These are phyloP conservation scores for Neodiprion pinetum DNA, from an alignment of 1,140 invertebrate genomes.

Conservation along the genomic window DNA sequence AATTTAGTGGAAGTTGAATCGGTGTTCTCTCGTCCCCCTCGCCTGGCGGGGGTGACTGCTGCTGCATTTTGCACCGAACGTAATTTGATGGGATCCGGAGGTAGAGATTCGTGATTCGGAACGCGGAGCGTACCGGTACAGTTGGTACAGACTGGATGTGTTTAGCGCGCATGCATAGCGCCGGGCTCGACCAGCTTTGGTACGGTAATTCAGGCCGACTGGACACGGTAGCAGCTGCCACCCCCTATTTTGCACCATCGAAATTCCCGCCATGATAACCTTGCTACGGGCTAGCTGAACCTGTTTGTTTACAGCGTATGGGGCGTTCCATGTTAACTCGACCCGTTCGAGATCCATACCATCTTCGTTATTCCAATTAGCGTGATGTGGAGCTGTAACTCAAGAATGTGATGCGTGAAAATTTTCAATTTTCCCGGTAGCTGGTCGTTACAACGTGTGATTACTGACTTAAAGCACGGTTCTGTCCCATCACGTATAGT, in stretches of 20 bases:
- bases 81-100: neutral
- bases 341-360: too few species aligned
- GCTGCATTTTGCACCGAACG: neutral
- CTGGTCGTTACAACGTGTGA: too few species aligned
- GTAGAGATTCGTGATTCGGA: neutral
- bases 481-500: too few species aligned
- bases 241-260: neutral
- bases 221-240: neutral
- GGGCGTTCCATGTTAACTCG: too few species aligned
- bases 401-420: too few species aligned
- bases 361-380: too few species aligned
- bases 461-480: too few species aligned
- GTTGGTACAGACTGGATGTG: neutral
- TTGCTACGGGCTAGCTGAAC: neutral
- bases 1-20: neutral
- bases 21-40: neutral
- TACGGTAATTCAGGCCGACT: neutral
- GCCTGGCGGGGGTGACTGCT: neutral
- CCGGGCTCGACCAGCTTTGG: neutral
- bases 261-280: constrained; percentile 1
- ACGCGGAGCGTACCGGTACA: neutral
- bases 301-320: too few species aligned
- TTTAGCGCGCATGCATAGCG: neutral
- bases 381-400: too few species aligned
- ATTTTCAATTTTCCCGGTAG: too few species aligned